These are phyloP conservation scores for Phalacrocorax brasilianus DNA, from an alignment of 2,113 vertebrate species.

Conservation along the genomic window DNA sequence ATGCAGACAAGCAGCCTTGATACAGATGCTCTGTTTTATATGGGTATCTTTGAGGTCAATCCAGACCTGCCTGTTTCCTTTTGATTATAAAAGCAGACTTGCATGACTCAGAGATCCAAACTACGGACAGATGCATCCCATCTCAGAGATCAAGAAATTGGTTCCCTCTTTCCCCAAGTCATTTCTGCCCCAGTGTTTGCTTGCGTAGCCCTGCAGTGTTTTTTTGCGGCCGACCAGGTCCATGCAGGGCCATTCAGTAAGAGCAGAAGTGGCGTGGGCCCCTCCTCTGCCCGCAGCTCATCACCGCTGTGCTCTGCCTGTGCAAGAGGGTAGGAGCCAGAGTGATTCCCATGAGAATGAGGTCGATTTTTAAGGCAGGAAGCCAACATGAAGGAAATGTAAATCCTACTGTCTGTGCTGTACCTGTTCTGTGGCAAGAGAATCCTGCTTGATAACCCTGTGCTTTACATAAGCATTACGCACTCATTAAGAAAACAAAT, in stretches of 20 bases:
- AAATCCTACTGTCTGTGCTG: not conserved
- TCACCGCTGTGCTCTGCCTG: not conserved
- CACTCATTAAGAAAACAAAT: not conserved
- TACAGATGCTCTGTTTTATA: not conserved
- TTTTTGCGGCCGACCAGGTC: not conserved
- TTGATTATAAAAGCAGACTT: not conserved
- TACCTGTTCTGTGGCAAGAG: slow-evolving; percentile 37
- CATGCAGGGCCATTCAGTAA: not conserved
- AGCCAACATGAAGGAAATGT: not conserved
- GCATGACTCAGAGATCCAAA: not conserved
- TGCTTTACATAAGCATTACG: slow-evolving; percentile 39
- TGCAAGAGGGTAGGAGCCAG: not conserved
- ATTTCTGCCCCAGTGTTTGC: not conserved
- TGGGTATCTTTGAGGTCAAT: not conserved
- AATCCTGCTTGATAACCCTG: slow-evolving; percentile 48
- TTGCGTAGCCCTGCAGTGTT: not conserved
- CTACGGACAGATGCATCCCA: not conserved
- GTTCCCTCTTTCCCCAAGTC: not conserved
- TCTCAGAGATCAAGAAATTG: not conserved
- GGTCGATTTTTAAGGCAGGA: not conserved
- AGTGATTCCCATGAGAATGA: slow-evolving; percentile 29
- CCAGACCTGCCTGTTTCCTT: not conserved
- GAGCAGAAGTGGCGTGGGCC: not conserved
- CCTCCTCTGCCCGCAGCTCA: not conserved
- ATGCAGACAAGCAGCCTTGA: not conserved